Base-by-base conservation (phyloP, 1,140 invertebrate species). In the Papilio helenus region DNA sequence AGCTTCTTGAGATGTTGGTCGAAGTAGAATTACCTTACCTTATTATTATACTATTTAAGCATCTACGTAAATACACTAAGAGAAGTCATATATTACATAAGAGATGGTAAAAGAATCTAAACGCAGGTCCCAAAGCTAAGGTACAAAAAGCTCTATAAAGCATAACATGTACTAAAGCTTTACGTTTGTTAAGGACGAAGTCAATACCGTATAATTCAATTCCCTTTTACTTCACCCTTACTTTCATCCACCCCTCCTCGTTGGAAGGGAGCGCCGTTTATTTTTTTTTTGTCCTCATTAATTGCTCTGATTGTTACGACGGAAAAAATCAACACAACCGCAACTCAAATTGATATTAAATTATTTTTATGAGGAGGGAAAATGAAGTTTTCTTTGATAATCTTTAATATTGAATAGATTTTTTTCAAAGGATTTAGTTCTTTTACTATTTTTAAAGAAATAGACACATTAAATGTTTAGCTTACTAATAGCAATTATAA, bases 161-260 rank as follows among this genome's bases (percentile, higher is more conserved):
- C 42, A 72, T 73, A 73, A 73, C 39, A 44, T 51, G 20, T 23
- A 49, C 39, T 14, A 44, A 23, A 8, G 72, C n/a, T 74, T 74
- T 74, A 74, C 72, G 44, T 74, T 74, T 74, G 44, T 74, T 49
- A 74, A 74, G 72, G 72, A 26, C 72, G 72, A 74, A 9, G 72
- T 74, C 72, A 49, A 74, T 74, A 74, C 72, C 72, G 72, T 74
- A 74, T 74, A 74, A 74, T 74, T 74, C 72, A 74, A 74, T 74
- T 74, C 72, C 72, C 72, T 74, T 72, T 72, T 74, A 39, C 72
- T 74, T 74, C 42, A 44, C 72, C 72, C 72, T 49, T 44, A 74
- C 72, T 74, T 74, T 74, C 72, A 72, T 20, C 72, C 72, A 49
- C 72, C 72, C 72, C 42, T 72, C 72, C 42, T 51, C 20, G 71